Conservation (phyloP, 2,797 vertebrate genomes). For the Ataeniobius toweri region DNA sequence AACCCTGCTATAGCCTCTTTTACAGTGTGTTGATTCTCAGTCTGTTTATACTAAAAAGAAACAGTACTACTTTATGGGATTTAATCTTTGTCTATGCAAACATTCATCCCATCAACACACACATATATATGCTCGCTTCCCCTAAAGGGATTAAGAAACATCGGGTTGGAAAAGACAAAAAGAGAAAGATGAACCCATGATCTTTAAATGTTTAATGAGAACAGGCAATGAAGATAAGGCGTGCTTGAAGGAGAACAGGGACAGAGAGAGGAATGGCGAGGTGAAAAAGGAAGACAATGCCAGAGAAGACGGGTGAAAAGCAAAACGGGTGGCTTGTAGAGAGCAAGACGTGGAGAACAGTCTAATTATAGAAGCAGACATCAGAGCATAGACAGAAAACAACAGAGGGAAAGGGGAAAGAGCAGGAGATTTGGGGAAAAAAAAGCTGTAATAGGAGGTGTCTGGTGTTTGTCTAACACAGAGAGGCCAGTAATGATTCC, state of each 20-base stretch:
- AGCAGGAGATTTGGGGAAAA: conserved; percentile 58
- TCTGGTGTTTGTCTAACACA: conserved; percentile 80
- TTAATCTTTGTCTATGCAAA: conserved; percentile 22
- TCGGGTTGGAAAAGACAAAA: conserved; percentile 48
- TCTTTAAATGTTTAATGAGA: conserved; percentile 74
- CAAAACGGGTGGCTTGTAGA: conserved; percentile 39
- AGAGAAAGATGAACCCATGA: conserved; percentile 59
- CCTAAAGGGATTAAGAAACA: conserved; percentile 26
- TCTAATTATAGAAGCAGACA: conserved; percentile 66
- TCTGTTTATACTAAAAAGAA: neutral
- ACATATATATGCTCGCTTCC: conserved; percentile 30
- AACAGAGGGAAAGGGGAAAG: conserved; percentile 51
- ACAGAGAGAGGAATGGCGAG: conserved; percentile 54
- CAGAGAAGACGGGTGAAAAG: conserved; percentile 51
- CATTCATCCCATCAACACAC: conserved; percentile 22
- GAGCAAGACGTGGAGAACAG: conserved; percentile 36
- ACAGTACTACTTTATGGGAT: conserved; percentile 10
- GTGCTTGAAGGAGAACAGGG: conserved; percentile 22
- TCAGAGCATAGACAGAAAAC: conserved; percentile 64
- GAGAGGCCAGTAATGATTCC: conserved; percentile 81
- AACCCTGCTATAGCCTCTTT: conserved; percentile 1
- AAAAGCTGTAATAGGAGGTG: conserved; percentile 75
- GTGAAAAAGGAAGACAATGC: conserved; percentile 54
- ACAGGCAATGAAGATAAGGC: conserved; percentile 55
- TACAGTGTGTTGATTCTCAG: neutral